These are phyloP conservation scores for Coenonympha arcania DNA, from an alignment of 2,888 invertebrate genomes.

Conservation along the genomic window DNA sequence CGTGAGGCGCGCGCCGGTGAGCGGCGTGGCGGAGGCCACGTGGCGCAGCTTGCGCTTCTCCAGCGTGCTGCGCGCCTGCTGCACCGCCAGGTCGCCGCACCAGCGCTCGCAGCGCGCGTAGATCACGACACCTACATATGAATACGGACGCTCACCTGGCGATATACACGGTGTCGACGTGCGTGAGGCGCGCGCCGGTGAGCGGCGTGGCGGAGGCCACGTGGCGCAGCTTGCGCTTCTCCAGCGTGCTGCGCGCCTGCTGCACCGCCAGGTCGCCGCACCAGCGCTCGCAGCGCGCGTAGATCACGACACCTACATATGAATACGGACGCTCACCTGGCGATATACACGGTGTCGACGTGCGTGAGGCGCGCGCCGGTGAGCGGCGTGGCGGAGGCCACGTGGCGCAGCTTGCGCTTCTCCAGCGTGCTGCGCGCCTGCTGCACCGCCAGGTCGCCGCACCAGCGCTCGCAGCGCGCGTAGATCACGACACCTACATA, in stretches of 20 bases:
- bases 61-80: no score
- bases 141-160: conserved; percentile 59
- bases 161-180: conserved; percentile 75
- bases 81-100: no score
- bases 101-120: no score
- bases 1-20: no score
- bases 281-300: conserved; percentile 66
- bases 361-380: conserved; percentile 58
- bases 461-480: conserved; percentile 66
- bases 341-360: conserved; percentile 75
- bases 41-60: no score
- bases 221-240: conserved; percentile 52
- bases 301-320: conserved; percentile 42
- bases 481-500: conserved; percentile 62
- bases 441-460: conserved; percentile 65
- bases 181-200: conserved; percentile 54
- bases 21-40: no score
- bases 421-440: conserved; percentile 57
- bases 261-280: conserved; percentile 67
- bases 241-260: conserved; percentile 56
- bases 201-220: conserved; percentile 44
- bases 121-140: no score
- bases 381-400: conserved; percentile 43
- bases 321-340: conserved; percentile 56
- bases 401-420: conserved; percentile 50